Evolutionary conservation across 1,140 invertebrate genomes (phyloP), one percentile per base, ranked within the genome.

Genomic region (Plutomurus gul): DNA sequence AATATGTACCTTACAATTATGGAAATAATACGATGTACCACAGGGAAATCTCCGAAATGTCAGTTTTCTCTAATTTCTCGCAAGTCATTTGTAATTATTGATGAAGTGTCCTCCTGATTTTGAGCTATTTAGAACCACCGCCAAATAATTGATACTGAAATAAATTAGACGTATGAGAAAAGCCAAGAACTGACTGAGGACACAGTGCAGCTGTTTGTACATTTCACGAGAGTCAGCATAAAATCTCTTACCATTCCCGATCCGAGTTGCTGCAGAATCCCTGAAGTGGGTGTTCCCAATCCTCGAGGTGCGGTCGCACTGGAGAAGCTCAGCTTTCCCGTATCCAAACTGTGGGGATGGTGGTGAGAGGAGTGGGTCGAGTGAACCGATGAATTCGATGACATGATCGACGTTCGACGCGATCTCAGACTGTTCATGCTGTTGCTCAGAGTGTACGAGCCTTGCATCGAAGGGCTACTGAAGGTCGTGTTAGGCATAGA

Each of bases 401-500:
- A 80, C n/a, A 83, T 80, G 20, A 91, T 90, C 16, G 92, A 92
- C 4, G 93, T 91, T n/a, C 93, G 89, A 1, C 93, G 89, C 56
- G 92, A 93, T 25, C 93, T 89, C 86, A 95, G 92, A 82, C 92
- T 93, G 87, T 91, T 92, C 92, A 94, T 93, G 80, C 92, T 93
- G 16, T 65, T 65, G 18, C 56, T 65, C 27, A 65, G 18, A n/a
- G 56, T 65, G 16, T 65, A 65, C 49, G 92, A 92, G 76, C 92
- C 93, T 80, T 94, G 88, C 85, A 95, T 89, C 86, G 93, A 94
- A 18, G 93, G 93, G 33, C 94, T 65, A 22, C 51, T 93, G 85
- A 93, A 95, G 84, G 93, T 94, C 30, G 93, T 94, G 85, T 94
- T 94, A 82, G 94, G 93, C 92, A 95, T 93, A 71, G 92, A 93